These are phyloP conservation scores for Plotosus lineatus DNA, from an alignment of 2,113 vertebrate genomes.

Conservation along the genomic window DNA sequence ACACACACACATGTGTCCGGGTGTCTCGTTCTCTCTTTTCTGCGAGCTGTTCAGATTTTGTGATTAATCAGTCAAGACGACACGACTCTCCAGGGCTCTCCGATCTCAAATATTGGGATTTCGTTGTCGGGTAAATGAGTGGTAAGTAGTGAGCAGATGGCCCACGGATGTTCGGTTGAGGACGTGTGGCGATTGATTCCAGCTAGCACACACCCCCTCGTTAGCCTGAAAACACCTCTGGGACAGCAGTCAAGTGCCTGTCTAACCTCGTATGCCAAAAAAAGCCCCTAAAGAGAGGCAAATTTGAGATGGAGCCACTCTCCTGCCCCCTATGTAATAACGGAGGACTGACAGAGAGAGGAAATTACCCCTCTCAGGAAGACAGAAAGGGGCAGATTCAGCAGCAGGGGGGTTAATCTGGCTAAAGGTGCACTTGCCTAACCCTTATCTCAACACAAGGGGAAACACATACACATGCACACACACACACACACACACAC, in stretches of 20 bases:
- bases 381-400: constrained; percentile 26
- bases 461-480: background rate
- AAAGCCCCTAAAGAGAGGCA: constrained; percentile 37
- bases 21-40: constrained; percentile 28
- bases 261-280: constrained; percentile 63
- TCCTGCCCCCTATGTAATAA: constrained; percentile 45
- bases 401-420: constrained; percentile 36
- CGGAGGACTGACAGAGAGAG: constrained; percentile 45
- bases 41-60: constrained; percentile 73
- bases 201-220: constrained; percentile 85
- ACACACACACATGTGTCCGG: background rate
- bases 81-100: constrained; percentile 75
- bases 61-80: constrained; percentile 72
- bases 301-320: constrained; percentile 27
- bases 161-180: constrained; percentile 90
- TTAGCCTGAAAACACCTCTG: constrained; percentile 85
- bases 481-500: background rate
- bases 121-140: constrained; percentile 79
- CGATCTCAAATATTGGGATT: constrained; percentile 94
- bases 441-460: constrained; percentile 43
- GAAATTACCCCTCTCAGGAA: constrained; percentile 38
- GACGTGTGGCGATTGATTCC: constrained; percentile 82
- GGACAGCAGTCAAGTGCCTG: constrained; percentile 70
- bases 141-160: constrained; percentile 92
- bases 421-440: constrained; percentile 35